Evolutionary conservation across 2,113 vertebrate genomes (phyloP).

Genomic region (Thermophis baileyi): DNA sequence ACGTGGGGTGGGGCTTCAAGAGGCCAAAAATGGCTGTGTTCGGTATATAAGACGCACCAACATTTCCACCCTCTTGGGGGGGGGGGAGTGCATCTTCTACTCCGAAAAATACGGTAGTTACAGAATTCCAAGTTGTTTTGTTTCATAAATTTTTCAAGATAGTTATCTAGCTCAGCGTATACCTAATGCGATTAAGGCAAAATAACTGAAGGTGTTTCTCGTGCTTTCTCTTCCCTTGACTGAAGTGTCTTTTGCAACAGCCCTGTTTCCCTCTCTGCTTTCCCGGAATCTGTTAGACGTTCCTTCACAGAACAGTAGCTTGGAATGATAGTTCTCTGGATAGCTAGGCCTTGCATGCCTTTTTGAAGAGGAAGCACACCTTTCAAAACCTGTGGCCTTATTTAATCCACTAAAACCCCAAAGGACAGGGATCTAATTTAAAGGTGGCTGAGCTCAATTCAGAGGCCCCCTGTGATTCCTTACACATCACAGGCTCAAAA

Average conservation of each 20-base stretch:
- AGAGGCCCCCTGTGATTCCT: not conserved
- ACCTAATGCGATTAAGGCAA: not conserved
- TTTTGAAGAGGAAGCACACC: not conserved
- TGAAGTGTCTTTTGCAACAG: not conserved
- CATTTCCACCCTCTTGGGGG: too few species aligned
- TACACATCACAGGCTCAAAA: not conserved
- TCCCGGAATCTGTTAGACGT: not conserved
- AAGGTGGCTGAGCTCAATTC: not conserved
- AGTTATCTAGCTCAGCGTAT: not conserved
- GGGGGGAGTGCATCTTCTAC: too few species aligned
- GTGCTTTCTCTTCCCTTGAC: not conserved
- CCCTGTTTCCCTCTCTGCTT: not conserved
- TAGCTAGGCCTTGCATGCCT: not conserved
- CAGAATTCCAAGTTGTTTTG: not conserved
- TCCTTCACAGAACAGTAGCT: not conserved
- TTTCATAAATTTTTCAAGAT: not conserved
- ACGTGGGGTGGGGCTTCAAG: too few species aligned
- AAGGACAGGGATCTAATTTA: not conserved
- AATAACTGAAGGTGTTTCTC: not conserved
- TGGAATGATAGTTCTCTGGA: not conserved
- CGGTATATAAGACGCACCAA: too few species aligned
- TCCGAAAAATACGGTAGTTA: too few species aligned
- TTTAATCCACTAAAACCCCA: not conserved
- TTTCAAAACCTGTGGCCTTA: not conserved
- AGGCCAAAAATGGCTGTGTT: too few species aligned